A percentile compares a stretch with the other conserved stretches of the same genome.
phyloP scores from a whole-genome alignment of 2,113 vertebrate species.

The Poecilia latipinna region DNA sequence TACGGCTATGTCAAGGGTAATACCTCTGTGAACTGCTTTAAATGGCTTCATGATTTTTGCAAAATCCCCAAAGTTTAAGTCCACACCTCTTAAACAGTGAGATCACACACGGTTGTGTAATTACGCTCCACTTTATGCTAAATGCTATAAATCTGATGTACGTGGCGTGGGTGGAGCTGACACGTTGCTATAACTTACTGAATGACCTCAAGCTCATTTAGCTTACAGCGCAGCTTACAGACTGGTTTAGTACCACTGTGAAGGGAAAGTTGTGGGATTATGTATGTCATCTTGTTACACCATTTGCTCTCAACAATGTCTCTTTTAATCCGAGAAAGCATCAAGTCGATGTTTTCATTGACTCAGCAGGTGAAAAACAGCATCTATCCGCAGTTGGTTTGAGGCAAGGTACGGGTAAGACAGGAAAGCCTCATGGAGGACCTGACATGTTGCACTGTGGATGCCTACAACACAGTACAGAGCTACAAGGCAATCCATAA shows the following conservation, averaged over 20 bases:
- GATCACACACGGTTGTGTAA: constrained; percentile 58
- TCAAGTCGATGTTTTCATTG: not conserved
- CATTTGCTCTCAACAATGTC: constrained; percentile 51
- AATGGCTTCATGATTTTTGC: constrained; percentile 35
- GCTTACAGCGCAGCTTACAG: constrained; percentile 11
- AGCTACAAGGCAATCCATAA: no score
- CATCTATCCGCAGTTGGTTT: no score
- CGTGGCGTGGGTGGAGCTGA: constrained; percentile 65
- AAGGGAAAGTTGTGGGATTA: constrained; percentile 37
- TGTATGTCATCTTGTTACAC: constrained; percentile 47
- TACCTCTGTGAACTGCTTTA: constrained; percentile 48
- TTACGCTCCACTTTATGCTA: constrained; percentile 64
- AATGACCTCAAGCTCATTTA: constrained; percentile 72
- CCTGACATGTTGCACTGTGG: not conserved
- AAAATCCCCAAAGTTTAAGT: constrained; percentile 40
- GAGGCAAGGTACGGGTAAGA: no score
- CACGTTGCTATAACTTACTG: constrained; percentile 63
- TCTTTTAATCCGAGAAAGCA: constrained; percentile 31
- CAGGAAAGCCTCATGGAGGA: not conserved
- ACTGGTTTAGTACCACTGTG: constrained; percentile 32
- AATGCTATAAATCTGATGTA: constrained; percentile 61
- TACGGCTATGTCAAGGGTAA: constrained; percentile 35
- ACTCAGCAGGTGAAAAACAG: no score
- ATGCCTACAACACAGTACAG: no score
- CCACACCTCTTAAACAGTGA: constrained; percentile 61